These are phyloP conservation scores for Caranx ignobilis DNA, from an alignment of 2,113 vertebrate species.

Conservation along the genomic window DNA sequence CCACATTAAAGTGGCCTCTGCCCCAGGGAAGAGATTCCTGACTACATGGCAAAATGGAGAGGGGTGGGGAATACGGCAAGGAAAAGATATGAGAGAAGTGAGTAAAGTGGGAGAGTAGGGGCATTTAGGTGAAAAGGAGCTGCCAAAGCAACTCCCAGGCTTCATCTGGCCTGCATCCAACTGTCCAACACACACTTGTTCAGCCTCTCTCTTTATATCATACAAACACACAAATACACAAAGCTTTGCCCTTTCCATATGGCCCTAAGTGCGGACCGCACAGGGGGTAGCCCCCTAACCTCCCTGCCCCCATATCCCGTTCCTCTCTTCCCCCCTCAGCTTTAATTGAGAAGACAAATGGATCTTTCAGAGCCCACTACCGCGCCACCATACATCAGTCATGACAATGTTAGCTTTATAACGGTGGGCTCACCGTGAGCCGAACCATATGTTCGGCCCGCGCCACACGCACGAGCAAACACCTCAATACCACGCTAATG, in stretches of 20 bases:
- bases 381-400: constrained; percentile 85
- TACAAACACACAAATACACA: constrained; percentile 71
- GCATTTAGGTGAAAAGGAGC: constrained; percentile 79
- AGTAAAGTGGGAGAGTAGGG: constrained; percentile 64
- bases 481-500: constrained; percentile 80
- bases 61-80: constrained; percentile 67
- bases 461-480: constrained; percentile 80
- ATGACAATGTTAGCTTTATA: constrained; percentile 85
- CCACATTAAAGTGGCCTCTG: constrained; percentile 85
- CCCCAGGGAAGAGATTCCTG: constrained; percentile 82
- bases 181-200: constrained; percentile 78
- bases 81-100: constrained; percentile 72
- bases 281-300: constrained; percentile 80
- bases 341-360: constrained; percentile 87
- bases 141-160: constrained; percentile 83
- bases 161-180: constrained; percentile 82
- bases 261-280: constrained; percentile 79
- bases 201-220: constrained; percentile 49
- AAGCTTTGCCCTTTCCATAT: constrained; percentile 62
- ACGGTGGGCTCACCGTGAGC: constrained; percentile 82
- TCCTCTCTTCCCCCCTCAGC: constrained; percentile 80
- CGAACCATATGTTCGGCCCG: constrained; percentile 83
- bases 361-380: constrained; percentile 84
- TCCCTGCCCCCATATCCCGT: constrained; percentile 80
- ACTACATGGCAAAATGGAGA: constrained; percentile 79